These are phyloP conservation scores for Dromococcyx pavoninus DNA, from an alignment of 2,797 vertebrate genomes.

Conservation along the genomic window DNA sequence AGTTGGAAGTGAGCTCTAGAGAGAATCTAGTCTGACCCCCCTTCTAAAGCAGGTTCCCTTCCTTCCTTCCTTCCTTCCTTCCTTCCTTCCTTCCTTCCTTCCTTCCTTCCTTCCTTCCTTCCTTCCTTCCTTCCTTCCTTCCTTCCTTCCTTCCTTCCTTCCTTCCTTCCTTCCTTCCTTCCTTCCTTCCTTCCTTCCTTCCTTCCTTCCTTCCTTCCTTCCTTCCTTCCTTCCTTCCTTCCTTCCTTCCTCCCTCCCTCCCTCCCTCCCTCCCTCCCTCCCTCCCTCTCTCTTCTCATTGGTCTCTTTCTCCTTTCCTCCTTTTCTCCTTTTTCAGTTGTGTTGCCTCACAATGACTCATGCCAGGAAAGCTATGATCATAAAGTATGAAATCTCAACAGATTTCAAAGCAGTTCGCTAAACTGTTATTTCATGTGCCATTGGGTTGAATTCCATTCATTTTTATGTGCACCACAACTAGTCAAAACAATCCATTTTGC, in stretches of 20 bases:
- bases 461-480: background rate
- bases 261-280: no score
- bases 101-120: no score
- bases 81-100: no score
- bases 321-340: fast-evolving
- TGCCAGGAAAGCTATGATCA: background rate
- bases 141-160: background rate
- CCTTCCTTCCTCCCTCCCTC: no score
- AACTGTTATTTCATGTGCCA: background rate
- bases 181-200: background rate
- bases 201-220: no score
- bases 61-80: background rate
- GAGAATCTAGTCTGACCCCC: no score
- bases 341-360: background rate
- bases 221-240: background rate
- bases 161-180: no score
- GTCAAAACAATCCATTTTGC: background rate
- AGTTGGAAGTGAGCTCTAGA: no score
- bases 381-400: background rate
- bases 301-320: no score
- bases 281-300: no score
- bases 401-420: background rate
- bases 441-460: background rate
- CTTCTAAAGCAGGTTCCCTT: no score
- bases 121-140: no score